Evolutionary conservation across 2,888 invertebrate genomes (phyloP).

Genomic region (Aromia moschata): DNA sequence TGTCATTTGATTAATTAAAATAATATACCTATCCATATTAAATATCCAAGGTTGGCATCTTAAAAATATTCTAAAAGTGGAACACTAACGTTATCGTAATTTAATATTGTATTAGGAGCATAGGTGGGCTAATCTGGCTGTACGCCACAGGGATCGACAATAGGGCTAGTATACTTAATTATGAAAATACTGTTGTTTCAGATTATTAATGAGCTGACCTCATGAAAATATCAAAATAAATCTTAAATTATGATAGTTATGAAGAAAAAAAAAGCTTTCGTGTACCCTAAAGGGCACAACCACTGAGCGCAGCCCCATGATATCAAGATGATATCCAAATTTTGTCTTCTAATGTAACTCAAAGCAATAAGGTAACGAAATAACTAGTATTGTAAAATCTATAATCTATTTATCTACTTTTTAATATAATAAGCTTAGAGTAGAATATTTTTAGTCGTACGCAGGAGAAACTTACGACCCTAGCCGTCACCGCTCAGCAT

Average conservation of each 20-base stretch:
- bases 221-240: not conserved
- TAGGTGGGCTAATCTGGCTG: not conserved
- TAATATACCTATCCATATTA: not conserved
- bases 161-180: not conserved
- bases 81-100: not conserved
- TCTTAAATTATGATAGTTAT: not conserved
- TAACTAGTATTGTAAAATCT: constrained; percentile 58
- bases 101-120: not conserved
- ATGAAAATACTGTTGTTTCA: not conserved
- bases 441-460: constrained; percentile 49
- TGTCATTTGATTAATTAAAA: constrained; percentile 27
- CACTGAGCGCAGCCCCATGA: constrained; percentile 10
- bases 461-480: constrained; percentile 62
- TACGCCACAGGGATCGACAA: not conserved
- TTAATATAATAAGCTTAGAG: constrained; percentile 53
- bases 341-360: constrained; percentile 64
- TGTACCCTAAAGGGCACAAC: not conserved
- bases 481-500: constrained; percentile 64
- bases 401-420: constrained; percentile 59
- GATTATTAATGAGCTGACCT: constrained; percentile 2
- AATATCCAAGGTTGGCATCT: not conserved
- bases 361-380: constrained; percentile 64
- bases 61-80: not conserved
- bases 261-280: not conserved
- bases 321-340: constrained; percentile 53